A percentile compares a stretch with the other conserved stretches of the same genome.
Evolutionary conservation across 2,888 invertebrate genomes (phyloP).

Genomic region (Gasteruption jaculator): DNA sequence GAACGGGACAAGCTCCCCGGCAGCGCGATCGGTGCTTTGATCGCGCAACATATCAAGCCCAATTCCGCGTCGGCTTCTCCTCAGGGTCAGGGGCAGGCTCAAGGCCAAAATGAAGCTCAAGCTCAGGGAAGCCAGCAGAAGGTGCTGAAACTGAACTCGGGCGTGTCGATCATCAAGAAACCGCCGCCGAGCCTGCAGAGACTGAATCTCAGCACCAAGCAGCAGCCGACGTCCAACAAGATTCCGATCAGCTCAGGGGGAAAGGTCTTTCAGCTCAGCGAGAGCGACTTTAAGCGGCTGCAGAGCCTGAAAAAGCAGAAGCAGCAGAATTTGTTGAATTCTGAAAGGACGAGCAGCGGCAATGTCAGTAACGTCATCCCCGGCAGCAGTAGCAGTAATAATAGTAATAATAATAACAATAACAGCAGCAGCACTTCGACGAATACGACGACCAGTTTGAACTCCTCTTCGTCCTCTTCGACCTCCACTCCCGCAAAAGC

Average conservation of each 20-base stretch:
- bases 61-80: no score
- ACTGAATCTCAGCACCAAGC: slow-evolving; percentile 34
- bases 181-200: slow-evolving; percentile 46
- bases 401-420: slow-evolving; percentile 8
- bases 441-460: slow-evolving; percentile 25
- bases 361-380: slow-evolving; percentile 12
- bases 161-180: slow-evolving; percentile 48
- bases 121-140: slow-evolving; percentile 29
- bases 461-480: slow-evolving; percentile 19
- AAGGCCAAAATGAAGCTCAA: no score
- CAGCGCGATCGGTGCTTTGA: no score
- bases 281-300: slow-evolving; percentile 72
- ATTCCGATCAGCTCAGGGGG: slow-evolving; percentile 75
- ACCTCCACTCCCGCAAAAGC: slow-evolving; percentile 32
- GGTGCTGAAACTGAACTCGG: slow-evolving; percentile 40
- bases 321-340: slow-evolving; percentile 50
- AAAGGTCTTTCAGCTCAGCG: slow-evolving; percentile 74
- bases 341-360: slow-evolving; percentile 29
- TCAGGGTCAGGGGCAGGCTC: no score
- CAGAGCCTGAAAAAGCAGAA: slow-evolving; percentile 54
- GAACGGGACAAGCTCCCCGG: slow-evolving; percentile 40
- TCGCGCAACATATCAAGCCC: no score
- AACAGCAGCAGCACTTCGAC: slow-evolving; percentile 18
- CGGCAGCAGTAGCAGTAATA: slow-evolving; percentile 19
- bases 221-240: slow-evolving; percentile 60